Evolutionary conservation across 1,140 invertebrate genomes (phyloP), one percentile per base, ranked within the genome.

Genomic region (Bilobella aurantiaca): DNA sequence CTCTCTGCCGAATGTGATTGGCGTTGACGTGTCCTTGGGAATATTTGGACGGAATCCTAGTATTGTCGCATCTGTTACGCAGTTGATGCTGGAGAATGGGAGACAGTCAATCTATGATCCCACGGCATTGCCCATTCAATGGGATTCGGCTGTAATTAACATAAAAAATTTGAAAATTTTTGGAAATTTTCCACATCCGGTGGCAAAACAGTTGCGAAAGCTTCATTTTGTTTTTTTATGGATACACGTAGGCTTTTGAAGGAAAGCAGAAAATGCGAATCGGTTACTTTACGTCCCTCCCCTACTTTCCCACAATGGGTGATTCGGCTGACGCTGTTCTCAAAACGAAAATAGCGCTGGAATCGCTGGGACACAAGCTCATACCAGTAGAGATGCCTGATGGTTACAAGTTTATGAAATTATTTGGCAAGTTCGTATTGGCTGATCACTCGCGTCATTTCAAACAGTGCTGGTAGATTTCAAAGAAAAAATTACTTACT

Each of bases 1-100:
- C 23, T 65, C 66, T 42, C 62, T 70, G 18, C 69, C 69, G 23
- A 70, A 70, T 29, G n/a, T 70, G 1, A 34, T 70, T 21, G 69
- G 69, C 1, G 58, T 63, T 1, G 31, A 27, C 3, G 53, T 14
- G 8, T 32, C 42, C 1, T 3, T 28, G 21, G 61, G 62, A 46
- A 42, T 67, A 16, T 59, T 67, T 1, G 62, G 62, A 3, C 23
- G 60, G 31, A 42, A 53, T 14, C 47, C 66, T 21, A 37, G 23
- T 21, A 42, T 47, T 21, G 56, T 64, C 28, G 61, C 57, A 2
- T 28, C 23, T 18, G 42, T 68, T 37, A 66, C 31, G 27, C 61
- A 62, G 28, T 12, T 27, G 1, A 2, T 68, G 3, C 25, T 59
- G 18, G 58, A 57, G 2, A 58, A 62, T 27, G 28, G 25, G n/a